Evolutionary conservation across 2,888 invertebrate genomes (phyloP), one percentile per base, ranked within the genome.

Genomic region (Drosophila limbata): DNA sequence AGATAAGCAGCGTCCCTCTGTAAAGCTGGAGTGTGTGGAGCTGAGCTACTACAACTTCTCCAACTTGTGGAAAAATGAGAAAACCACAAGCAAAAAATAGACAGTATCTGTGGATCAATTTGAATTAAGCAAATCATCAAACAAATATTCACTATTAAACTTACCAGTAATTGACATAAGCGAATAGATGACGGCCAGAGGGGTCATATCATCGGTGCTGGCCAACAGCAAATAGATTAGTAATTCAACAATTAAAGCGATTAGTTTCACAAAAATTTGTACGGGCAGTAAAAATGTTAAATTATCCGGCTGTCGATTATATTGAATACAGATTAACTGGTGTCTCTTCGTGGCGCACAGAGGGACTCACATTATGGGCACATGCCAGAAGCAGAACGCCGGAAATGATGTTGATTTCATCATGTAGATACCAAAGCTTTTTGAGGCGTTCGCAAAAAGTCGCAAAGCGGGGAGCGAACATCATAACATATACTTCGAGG

Each of bases 161-260:
- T 81, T 31, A 83, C 79, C 10, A 0, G 0, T 0, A 9, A 84
- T 56, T 6, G 71, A 71, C 1, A 13, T 0, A 17, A 73, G 8
- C 0, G 84, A 79, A 13, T 59, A 73, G 0, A 13, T 5, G 9
- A 45, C 0, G 4, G 13, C 2, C 0, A 0, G 1, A 1, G 4
- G 1, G 6, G 0, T 0, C 28, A 40, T 37, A 3, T 11, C 1
- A 0, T 3, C 3, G 1, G 0, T 2, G n/a, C 47, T 48, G 1
- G 56, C 44, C 17, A 74, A 25, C 15, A 57, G 2, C 11, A 84
- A 37, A 44, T 79, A 77, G 21, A 65, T 72, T 1, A 65, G n/a
- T 44, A 79, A 40, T 45, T 83, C 81, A 5, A 79, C 0, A 5
- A 83, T 73, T 11, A 83, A 53, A 11, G 71, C 69, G 1, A 5